Base-by-base conservation (phyloP, 2,888 invertebrate genomes). In the Apamea monoglypha region DNA sequence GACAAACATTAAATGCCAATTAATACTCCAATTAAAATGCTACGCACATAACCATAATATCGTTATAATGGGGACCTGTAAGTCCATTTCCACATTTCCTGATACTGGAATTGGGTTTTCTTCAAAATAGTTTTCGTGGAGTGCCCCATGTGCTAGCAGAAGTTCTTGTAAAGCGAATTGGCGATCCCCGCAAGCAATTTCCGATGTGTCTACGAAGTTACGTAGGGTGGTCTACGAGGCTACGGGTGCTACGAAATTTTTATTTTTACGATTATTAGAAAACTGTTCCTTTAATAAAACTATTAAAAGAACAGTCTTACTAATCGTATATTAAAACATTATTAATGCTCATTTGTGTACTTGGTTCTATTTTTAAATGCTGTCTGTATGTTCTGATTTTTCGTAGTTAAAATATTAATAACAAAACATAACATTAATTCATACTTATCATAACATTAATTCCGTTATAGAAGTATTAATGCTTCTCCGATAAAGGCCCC, bases 191-290 rank as follows among this genome's bases (percentile, higher is more conserved):
- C 50, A 50, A 64, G 63, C 85, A 82, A 82, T 84, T 80, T 84
- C 82, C 72, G 80, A 84, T 73, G 59, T 53, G 59, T 29, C 85
- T 73, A 73, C 68, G 69, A 69, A 71, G 79, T 73, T 69, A 63
- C 29, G 32, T 18, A 84, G 63, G 73, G 72, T 64, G 40, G 50
- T 8, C 75, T 75, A 81, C 74, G 72, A 50, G 32, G 70, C 78
- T 80, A 79, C 79, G 81, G 18, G 40, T 16, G 40, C n/a, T 70
- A 70, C 47, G 25, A 61, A 61, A 6, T 18, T 40, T 70, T 53
- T 10, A 36, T 67, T 29, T 44, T 29, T 25, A 36, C 16, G 14
- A 18, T n/a, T 53, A 1, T 36, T 36, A 8, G 1, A 44, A 70
- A 69, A 36, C 36, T 69, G 14, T 70, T 50, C 14, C 18, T 10